Conservation (phyloP, 2,113 vertebrate genomes). For the Montifringilla adamsi region DNA sequence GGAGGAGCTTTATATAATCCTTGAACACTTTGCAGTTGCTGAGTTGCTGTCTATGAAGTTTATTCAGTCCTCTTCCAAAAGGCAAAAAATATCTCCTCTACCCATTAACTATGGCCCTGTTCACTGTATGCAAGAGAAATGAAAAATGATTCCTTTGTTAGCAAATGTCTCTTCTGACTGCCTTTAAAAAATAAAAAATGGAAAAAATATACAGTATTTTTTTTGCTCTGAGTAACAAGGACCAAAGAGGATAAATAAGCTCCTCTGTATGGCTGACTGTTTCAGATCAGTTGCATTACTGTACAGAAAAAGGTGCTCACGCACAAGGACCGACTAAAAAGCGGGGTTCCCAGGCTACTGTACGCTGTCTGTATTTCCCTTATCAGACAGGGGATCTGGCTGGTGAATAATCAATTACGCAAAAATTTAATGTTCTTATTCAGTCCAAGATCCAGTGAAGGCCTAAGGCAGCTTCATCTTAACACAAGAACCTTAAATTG, state of each 20-base stretch:
- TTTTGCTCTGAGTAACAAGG: not conserved
- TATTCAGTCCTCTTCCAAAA: not conserved
- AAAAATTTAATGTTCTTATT: not conserved
- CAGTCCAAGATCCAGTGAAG: not conserved
- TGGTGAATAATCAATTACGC: not conserved
- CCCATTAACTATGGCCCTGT: not conserved
- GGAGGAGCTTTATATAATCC: not conserved
- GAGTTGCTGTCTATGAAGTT: not conserved
- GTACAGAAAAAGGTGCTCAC: not conserved
- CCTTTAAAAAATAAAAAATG: not conserved
- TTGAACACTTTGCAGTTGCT: not conserved
- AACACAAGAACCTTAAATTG: not conserved
- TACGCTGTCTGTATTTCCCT: not conserved
- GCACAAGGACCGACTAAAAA: not conserved
- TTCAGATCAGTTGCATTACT: not conserved
- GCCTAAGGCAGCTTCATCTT: not conserved
- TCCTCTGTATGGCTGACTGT: not conserved
- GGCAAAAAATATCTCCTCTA: not conserved
- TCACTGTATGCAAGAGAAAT: not conserved
- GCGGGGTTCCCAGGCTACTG: not conserved
- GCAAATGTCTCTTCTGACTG: not conserved
- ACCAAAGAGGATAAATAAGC: not conserved
- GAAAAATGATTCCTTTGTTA: not conserved
- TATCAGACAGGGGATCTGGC: not conserved
- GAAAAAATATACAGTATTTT: rapidly evolving